phyloP scores from a whole-genome alignment of 2,888 invertebrate genomes.

The Cinara cedri region DNA sequence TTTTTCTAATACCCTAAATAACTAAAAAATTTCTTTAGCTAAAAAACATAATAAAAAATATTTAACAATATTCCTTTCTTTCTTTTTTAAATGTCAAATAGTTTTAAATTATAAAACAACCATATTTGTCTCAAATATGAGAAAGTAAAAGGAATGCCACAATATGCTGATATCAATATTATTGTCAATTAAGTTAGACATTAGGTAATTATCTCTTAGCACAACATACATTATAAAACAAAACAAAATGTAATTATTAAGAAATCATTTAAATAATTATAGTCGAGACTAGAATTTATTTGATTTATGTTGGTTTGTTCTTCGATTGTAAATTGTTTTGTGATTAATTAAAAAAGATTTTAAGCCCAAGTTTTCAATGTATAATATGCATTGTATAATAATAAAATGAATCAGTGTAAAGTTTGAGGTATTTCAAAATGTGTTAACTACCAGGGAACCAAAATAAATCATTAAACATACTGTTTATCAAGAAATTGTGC shows the following conservation, averaged over 20 bases:
- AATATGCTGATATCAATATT: too few species aligned
- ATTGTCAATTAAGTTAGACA: constrained; percentile 1
- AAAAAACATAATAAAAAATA: constrained; percentile 19
- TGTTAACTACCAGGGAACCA: neutral
- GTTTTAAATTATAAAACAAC: constrained; percentile 9
- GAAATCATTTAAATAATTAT: constrained; percentile 34
- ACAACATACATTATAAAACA: neutral
- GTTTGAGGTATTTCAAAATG: constrained; percentile 2
- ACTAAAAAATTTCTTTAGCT: neutral
- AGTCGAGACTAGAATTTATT: constrained; percentile 48
- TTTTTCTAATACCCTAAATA: constrained; percentile 4
- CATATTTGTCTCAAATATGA: constrained; percentile 13
- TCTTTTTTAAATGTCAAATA: neutral
- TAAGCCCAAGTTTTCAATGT: neutral
- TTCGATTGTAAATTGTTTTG: neutral
- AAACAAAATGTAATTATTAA: constrained; percentile 30
- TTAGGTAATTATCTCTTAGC: neutral
- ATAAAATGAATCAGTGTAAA: neutral
- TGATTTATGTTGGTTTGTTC: constrained; percentile 3
- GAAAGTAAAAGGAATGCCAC: constrained; percentile 34
- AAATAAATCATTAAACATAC: neutral
- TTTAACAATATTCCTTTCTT: constrained; percentile 21
- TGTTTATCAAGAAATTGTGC: neutral
- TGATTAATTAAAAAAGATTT: constrained; percentile 8
- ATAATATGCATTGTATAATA: neutral